Percentiles rank a stretch among this genome's conserved stretches.
phyloP scores from a whole-genome alignment of 2,113 vertebrate species.

The Caracal caracal region DNA sequence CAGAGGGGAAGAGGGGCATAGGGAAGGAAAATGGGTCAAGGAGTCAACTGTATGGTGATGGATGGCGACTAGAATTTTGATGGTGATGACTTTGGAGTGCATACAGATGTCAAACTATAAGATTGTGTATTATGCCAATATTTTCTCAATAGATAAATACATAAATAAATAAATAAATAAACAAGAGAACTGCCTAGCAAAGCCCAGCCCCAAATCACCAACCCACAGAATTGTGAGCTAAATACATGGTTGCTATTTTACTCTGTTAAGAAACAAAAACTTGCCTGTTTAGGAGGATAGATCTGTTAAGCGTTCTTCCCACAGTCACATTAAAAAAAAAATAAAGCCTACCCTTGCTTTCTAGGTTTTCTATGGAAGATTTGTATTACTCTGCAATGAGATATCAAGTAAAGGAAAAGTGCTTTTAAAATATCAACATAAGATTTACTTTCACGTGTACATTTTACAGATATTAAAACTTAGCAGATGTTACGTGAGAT shows the following conservation, averaged over 20 bases:
- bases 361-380: not conserved
- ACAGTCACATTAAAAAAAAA: not conserved
- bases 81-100: not conserved
- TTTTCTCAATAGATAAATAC: not conserved
- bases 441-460: not conserved
- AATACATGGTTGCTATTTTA: not conserved
- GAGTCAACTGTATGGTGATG: not conserved
- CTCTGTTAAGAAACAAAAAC: not conserved
- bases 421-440: not conserved
- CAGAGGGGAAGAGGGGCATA: not conserved
- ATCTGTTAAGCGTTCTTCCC: not conserved
- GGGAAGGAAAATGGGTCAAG: not conserved
- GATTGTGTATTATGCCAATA: not conserved
- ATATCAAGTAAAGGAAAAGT: not conserved
- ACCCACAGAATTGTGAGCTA: not conserved
- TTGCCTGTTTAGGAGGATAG: not conserved
- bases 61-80: not conserved
- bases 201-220: not conserved
- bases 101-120: not conserved
- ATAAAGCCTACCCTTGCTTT: not conserved
- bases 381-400: not conserved
- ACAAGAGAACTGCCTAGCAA: not conserved
- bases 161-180: not conserved
- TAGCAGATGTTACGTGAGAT: not conserved
- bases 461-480: not conserved